These are phyloP conservation scores for Pachyramphus minor DNA, from an alignment of 2,113 vertebrate species.

Conservation along the genomic window DNA sequence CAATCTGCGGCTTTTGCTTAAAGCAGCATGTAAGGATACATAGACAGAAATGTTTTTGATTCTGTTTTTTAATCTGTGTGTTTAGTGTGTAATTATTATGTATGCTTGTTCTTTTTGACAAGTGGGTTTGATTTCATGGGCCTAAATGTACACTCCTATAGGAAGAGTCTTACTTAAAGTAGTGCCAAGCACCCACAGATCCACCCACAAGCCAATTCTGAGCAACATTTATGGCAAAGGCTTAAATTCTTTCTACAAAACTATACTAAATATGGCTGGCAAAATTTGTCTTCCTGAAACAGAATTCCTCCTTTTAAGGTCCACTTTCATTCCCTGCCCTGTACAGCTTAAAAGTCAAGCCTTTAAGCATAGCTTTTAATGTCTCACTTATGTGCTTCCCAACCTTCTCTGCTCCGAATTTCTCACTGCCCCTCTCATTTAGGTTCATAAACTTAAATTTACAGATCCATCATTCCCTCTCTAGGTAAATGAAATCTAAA, in stretches of 20 bases:
- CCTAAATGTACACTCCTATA: neutral
- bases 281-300: neutral
- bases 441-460: neutral
- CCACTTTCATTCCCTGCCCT: neutral
- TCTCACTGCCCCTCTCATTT: neutral
- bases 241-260: neutral
- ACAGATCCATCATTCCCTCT: neutral
- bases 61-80: neutral
- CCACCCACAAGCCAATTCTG: too few relatives aligned
- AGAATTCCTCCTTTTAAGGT: neutral
- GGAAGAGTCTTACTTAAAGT: neutral
- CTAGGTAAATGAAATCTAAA: neutral
- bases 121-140: neutral
- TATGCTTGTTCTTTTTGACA: neutral
- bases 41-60: neutral
- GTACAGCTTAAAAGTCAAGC: neutral
- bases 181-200: too few relatives aligned
- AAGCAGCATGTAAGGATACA: neutral
- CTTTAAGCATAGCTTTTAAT: neutral
- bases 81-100: neutral
- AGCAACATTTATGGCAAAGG: neutral
- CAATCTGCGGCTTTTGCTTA: neutral
- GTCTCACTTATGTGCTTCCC: neutral
- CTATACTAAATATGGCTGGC: neutral
- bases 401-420: neutral